Evolutionary conservation across 2,113 vertebrate species (phyloP).

Genomic region (Puntigrus tetrazona): DNA sequence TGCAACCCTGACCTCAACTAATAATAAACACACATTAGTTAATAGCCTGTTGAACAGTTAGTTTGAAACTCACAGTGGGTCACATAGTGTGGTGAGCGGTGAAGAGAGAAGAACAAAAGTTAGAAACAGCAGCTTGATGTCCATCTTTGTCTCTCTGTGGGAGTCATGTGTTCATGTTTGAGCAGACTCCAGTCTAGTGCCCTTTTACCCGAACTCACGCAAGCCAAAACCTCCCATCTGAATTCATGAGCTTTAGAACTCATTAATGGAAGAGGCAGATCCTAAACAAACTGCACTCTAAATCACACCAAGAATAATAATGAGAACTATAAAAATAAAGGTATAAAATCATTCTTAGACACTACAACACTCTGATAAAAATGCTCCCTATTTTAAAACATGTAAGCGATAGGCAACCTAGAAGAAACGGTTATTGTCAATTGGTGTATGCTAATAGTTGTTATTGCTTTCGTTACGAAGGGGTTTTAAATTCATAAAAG

Average conservation of each 20-base stretch:
- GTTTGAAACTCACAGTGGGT: slow-evolving; percentile 50
- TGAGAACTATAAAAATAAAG: no score
- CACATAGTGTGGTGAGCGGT: slow-evolving; percentile 34
- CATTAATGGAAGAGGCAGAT: not conserved
- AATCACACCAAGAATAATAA: no score
- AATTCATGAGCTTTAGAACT: not conserved
- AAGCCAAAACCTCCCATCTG: not conserved
- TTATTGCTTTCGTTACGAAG: not conserved
- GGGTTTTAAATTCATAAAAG: not conserved
- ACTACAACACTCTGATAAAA: no score
- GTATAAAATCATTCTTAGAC: no score
- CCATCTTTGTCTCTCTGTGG: not conserved
- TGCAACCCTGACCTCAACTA: not conserved
- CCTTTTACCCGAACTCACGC: not conserved
- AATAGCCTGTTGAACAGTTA: not conserved
- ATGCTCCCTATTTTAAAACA: not conserved
- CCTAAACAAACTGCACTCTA: not conserved
- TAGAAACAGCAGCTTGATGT: slow-evolving; percentile 27
- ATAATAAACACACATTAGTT: not conserved
- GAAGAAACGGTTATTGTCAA: not conserved
- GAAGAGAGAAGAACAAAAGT: slow-evolving; percentile 30
- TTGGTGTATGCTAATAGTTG: not conserved
- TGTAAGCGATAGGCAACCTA: no score
- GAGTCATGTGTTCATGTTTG: not conserved
- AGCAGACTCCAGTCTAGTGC: not conserved